Conservation (phyloP, 1,140 invertebrate genomes). For the Hylaeus volcanicus region DNA sequence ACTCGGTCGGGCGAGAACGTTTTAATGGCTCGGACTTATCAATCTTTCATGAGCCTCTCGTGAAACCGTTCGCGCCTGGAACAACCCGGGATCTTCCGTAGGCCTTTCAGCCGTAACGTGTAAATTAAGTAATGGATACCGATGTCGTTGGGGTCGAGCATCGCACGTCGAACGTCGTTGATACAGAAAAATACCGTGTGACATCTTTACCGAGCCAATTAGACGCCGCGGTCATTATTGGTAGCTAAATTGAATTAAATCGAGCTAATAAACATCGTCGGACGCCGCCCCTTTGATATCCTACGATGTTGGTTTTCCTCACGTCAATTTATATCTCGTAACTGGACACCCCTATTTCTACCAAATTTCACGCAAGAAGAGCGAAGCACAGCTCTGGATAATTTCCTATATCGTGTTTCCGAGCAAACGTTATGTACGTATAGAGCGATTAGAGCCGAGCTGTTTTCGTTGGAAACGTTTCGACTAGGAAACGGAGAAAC, state of each 20-base stretch:
- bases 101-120: background rate
- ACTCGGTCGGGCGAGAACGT: conserved; percentile 70
- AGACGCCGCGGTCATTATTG: conserved; percentile 70
- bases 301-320: conserved; percentile 61
- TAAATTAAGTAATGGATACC: conserved; percentile 35
- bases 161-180: conserved; percentile 31
- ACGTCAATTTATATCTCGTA: conserved; percentile 67
- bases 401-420: no score
- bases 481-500: background rate
- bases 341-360: conserved; percentile 27
- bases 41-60: conserved; percentile 67
- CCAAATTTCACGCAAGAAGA: conserved; percentile 27
- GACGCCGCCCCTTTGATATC: conserved; percentile 66
- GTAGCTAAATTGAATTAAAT: conserved; percentile 75
- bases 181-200: conserved; percentile 63
- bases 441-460: no score
- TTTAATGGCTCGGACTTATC: conserved; percentile 69
- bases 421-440: no score
- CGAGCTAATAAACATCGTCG: conserved; percentile 66
- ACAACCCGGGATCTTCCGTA: no score
- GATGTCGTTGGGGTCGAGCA: background rate
- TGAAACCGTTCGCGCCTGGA: background rate
- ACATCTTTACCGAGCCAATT: conserved; percentile 71
- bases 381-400: background rate
- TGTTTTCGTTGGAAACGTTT: no score